Conservation (phyloP, 2,888 invertebrate species). For the Pristionchus fissidentatus region DNA sequence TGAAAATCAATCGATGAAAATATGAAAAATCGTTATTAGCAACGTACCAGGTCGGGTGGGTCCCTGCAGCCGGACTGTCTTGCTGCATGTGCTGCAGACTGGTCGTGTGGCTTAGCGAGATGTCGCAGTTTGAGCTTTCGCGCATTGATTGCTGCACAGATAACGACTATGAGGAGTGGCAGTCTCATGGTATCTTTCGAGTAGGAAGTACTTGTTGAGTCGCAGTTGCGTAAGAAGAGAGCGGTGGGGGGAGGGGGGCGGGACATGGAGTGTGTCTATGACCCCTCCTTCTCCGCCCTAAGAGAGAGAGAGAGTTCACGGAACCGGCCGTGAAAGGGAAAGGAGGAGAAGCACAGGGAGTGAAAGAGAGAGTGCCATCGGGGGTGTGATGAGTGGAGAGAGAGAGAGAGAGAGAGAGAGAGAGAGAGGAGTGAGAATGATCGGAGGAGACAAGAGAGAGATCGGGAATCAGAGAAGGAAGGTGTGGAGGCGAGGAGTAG, state of each 20-base stretch:
- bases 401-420: background rate
- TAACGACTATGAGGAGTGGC: background rate
- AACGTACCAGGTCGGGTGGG: conserved; percentile 40
- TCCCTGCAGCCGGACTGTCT: conserved; percentile 1
- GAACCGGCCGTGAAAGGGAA: conserved; percentile 34
- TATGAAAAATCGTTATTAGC: background rate
- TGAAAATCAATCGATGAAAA: background rate
- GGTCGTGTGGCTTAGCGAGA: conserved; percentile 7
- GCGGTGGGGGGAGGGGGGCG: background rate
- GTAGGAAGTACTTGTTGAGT: background rate
- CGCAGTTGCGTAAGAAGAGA: conserved; percentile 12
- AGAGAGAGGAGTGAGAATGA: background rate
- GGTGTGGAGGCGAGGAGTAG: no score
- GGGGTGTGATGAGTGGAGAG: background rate
- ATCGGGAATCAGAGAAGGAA: background rate
- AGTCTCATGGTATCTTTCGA: background rate
- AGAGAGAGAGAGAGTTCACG: conserved; percentile 22
- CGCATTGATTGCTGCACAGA: background rate
- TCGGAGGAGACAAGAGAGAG: background rate
- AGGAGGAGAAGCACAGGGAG: background rate
- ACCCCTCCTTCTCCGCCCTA: background rate
- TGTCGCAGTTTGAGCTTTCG: conserved; percentile 39
- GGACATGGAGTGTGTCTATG: background rate
- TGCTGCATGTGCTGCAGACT: background rate
- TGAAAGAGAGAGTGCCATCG: background rate